These are phyloP conservation scores for Toxonevra muliebris DNA, from an alignment of 2,888 invertebrate species.

Conservation along the genomic window DNA sequence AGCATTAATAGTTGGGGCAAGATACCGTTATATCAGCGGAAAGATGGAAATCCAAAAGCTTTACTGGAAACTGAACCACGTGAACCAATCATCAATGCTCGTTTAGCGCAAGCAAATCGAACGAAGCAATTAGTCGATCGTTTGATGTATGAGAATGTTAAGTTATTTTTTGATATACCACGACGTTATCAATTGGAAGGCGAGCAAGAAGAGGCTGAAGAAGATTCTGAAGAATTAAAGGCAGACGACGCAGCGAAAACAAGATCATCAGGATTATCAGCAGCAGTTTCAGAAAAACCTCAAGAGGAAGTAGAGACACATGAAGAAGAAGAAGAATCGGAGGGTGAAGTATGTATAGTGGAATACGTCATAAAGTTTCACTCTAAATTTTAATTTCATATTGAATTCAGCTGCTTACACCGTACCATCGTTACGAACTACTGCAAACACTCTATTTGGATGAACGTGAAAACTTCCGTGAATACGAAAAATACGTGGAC, in stretches of 20 bases:
- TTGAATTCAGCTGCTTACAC: constrained; percentile 35
- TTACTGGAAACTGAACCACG: constrained; percentile 67
- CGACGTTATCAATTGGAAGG: constrained; percentile 44
- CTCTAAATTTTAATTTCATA: not conserved
- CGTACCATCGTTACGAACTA: constrained; percentile 45
- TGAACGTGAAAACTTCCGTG: constrained; percentile 51
- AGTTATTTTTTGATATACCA: constrained; percentile 72
- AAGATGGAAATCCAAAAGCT: constrained; percentile 71
- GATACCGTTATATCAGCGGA: constrained; percentile 78
- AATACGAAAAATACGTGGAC: constrained; percentile 75
- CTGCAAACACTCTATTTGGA: constrained; percentile 47
- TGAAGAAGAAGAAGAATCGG: constrained; percentile 27
- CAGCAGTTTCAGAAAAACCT: not conserved
- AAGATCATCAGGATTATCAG: not conserved
- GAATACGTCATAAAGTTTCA: no score
- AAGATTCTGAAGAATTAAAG: constrained; percentile 24
- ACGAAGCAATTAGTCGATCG: constrained; percentile 70
- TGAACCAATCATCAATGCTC: constrained; percentile 42
- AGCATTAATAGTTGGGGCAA: constrained; percentile 77
- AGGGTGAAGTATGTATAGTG: constrained; percentile 2
- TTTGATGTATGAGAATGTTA: constrained; percentile 73
- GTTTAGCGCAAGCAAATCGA: constrained; percentile 63
- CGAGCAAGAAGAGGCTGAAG: constrained; percentile 29
- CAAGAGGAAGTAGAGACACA: constrained; percentile 17
- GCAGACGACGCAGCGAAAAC: not conserved